Conservation (phyloP, 2,113 vertebrate species). For the Riparia riparia region DNA sequence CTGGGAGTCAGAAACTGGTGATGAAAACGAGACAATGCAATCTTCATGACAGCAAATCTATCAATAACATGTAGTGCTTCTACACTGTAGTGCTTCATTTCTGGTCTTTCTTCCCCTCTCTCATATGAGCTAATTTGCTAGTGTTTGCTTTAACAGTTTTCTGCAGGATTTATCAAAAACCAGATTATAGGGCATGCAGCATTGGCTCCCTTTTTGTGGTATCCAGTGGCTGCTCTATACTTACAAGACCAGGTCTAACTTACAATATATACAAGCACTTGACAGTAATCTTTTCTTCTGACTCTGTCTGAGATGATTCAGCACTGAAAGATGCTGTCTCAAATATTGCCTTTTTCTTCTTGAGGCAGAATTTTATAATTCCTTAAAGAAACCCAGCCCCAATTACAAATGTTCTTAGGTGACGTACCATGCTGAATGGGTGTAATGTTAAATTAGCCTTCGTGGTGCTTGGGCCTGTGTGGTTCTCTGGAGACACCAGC, state of each 20-base stretch:
- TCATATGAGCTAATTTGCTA: background rate
- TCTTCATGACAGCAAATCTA: background rate
- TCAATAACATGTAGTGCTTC: background rate
- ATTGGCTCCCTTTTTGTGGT: background rate
- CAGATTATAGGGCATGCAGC: background rate
- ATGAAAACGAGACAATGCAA: background rate
- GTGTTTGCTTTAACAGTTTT: background rate
- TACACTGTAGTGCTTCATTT: background rate
- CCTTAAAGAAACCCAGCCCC: background rate
- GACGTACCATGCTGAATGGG: rapidly evolving
- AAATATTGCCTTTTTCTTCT: background rate
- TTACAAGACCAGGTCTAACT: background rate
- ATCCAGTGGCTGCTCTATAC: background rate
- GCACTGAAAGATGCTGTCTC: background rate
- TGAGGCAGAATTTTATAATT: constrained; percentile 14
- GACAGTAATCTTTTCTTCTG: background rate
- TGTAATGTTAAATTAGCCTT: background rate
- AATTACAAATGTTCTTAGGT: background rate
- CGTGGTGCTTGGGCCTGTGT: background rate
- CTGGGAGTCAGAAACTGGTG: background rate
- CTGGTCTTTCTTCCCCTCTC: background rate
- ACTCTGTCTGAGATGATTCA: constrained; percentile 28
- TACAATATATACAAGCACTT: background rate
- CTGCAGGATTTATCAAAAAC: constrained; percentile 25
- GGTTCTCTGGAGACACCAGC: background rate